A percentile compares a stretch with the other conserved stretches of the same genome.
These are phyloP conservation scores for Clusia tigrina DNA, from an alignment of 2,888 invertebrate genomes.

Conservation along the genomic window DNA sequence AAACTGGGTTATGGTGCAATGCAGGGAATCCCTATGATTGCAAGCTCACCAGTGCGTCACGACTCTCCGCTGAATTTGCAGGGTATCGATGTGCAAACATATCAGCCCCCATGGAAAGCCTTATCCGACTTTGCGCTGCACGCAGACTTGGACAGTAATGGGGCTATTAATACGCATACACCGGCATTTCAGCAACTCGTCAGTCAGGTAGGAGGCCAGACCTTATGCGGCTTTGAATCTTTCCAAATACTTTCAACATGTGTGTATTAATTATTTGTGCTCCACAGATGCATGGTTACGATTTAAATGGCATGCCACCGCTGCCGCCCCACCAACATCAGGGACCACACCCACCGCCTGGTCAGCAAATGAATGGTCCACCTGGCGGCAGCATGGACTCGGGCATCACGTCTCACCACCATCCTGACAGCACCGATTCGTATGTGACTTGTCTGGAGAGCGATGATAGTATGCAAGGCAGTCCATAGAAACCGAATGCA, in stretches of 20 bases:
- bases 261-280: background rate
- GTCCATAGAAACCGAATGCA: conserved; percentile 69
- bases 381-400: conserved; percentile 65
- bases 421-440: conserved; percentile 83
- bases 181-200: conserved; percentile 97
- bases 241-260: background rate
- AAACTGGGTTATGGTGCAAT: conserved; percentile 92
- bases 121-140: conserved; percentile 95
- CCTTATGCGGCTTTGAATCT: background rate
- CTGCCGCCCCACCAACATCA: conserved; percentile 59
- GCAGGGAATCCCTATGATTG: conserved; percentile 98
- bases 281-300: conserved; percentile 89
- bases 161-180: conserved; percentile 81
- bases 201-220: conserved; percentile 81
- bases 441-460: conserved; percentile 93
- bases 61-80: conserved; percentile 87
- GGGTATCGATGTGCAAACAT: conserved; percentile 86
- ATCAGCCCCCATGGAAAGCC: conserved; percentile 98
- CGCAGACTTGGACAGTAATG: conserved; percentile 81
- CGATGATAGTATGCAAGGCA: conserved; percentile 80
- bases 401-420: conserved; percentile 69
- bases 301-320: conserved; percentile 71
- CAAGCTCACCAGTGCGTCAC: conserved; percentile 90
- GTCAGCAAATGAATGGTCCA: conserved; percentile 70
- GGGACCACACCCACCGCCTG: conserved; percentile 64